These are phyloP conservation scores for Otolemur crassicaudatus DNA, from an alignment of 2,797 vertebrate species.

Conservation along the genomic window DNA sequence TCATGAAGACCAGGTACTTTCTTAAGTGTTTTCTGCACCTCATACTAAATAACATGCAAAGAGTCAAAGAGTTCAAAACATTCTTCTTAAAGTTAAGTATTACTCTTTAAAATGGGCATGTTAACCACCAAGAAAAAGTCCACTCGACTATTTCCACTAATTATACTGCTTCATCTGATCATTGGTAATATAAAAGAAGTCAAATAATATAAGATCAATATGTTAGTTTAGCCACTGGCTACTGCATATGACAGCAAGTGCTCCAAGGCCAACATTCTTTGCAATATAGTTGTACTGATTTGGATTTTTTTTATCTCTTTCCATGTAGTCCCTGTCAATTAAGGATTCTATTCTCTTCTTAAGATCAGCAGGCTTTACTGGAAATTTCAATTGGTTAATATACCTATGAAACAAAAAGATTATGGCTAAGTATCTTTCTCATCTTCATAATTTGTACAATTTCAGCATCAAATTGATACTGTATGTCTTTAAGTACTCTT, in stretches of 20 bases:
- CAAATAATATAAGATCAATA: slow-evolving; percentile 92
- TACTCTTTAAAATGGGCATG: slow-evolving; percentile 95
- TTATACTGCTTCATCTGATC: slow-evolving; percentile 94
- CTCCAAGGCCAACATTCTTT: slow-evolving; percentile 92
- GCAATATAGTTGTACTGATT: slow-evolving; percentile 99
- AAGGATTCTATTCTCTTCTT: slow-evolving; percentile 99
- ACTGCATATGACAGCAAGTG: slow-evolving; percentile 91
- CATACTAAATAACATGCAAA: slow-evolving; percentile 92
- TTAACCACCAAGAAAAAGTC: slow-evolving; percentile 94
- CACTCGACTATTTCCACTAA: slow-evolving; percentile 91
- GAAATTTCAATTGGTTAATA: slow-evolving; percentile 99
- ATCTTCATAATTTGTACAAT: slow-evolving; percentile 99
- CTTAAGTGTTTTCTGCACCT: slow-evolving; percentile 88
- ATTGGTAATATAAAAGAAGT: slow-evolving; percentile 91
- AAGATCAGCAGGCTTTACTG: slow-evolving; percentile 99
- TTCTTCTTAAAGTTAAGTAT: slow-evolving; percentile 94
- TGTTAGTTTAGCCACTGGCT: slow-evolving; percentile 94
- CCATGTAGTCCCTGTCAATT: slow-evolving; percentile 99
- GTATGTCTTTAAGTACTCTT: slow-evolving; percentile 98
- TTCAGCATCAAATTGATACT: slow-evolving; percentile 99
- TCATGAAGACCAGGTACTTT: slow-evolving; percentile 86
- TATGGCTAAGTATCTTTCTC: slow-evolving; percentile 99
- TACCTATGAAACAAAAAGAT: slow-evolving; percentile 98
- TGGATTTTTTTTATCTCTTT: slow-evolving; percentile 99
- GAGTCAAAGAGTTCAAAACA: slow-evolving; percentile 93